These are phyloP conservation scores for Saguinus midas DNA, from an alignment of 2,113 vertebrate species.

Conservation along the genomic window DNA sequence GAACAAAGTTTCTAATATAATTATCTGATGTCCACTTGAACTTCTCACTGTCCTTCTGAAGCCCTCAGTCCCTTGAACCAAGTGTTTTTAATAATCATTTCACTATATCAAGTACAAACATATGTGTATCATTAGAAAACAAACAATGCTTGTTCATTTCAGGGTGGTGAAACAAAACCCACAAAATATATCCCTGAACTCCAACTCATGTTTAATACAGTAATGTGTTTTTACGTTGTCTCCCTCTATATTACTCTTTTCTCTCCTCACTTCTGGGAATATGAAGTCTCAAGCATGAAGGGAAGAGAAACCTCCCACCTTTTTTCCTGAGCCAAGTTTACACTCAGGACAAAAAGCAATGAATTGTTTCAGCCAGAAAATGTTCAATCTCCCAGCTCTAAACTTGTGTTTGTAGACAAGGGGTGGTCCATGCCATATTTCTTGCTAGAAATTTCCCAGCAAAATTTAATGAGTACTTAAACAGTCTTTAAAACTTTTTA, in stretches of 20 bases:
- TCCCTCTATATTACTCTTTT: background rate
- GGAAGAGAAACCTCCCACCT: background rate
- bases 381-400: background rate
- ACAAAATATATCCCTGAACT: background rate
- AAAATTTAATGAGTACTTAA: conserved; percentile 22
- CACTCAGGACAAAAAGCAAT: background rate
- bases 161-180: conserved; percentile 25
- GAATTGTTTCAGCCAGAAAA: background rate
- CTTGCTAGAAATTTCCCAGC: background rate
- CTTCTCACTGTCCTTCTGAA: background rate
- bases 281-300: background rate
- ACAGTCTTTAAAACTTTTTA: conserved; percentile 22
- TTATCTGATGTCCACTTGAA: background rate
- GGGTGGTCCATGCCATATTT: background rate
- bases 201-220: background rate
- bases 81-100: conserved; percentile 57
- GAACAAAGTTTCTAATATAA: background rate
- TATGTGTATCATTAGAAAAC: conserved; percentile 30
- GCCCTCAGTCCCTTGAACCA: background rate
- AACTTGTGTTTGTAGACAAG: background rate
- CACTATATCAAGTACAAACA: conserved; percentile 37
- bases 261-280: background rate
- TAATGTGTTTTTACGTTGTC: background rate
- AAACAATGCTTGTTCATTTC: conserved; percentile 14
- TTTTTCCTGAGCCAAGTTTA: background rate